Conservation (phyloP, 2,888 invertebrate species). For the Tridacna gigas region DNA sequence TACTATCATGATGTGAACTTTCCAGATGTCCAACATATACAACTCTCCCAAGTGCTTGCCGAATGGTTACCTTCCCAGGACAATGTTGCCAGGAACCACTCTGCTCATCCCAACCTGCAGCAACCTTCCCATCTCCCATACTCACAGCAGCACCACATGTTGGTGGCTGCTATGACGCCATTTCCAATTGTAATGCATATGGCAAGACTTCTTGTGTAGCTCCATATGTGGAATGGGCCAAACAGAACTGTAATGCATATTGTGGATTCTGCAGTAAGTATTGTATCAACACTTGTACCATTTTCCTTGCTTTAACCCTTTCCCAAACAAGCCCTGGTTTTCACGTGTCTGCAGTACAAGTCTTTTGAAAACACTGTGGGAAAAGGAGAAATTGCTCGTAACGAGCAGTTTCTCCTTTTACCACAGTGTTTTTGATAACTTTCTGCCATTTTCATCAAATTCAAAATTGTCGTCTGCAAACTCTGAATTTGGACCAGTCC, state of each 20-base stretch:
- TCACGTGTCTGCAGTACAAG: too few relatives aligned
- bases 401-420: too few relatives aligned
- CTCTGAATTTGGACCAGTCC: too few relatives aligned
- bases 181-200: constrained; percentile 70
- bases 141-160: constrained; percentile 49
- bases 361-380: neutral
- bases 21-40: constrained; percentile 71
- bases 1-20: neutral
- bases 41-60: constrained; percentile 65
- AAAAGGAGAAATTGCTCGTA: too few relatives aligned
- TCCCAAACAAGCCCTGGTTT: too few relatives aligned
- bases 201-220: constrained; percentile 63
- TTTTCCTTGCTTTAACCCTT: too few relatives aligned
- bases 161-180: constrained; percentile 63
- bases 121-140: constrained; percentile 40
- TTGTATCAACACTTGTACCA: neutral
- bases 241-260: constrained; percentile 69
- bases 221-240: constrained; percentile 70
- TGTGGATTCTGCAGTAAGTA: constrained; percentile 73
- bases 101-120: constrained; percentile 43
- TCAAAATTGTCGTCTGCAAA: too few relatives aligned
- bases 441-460: too few relatives aligned
- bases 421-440: too few relatives aligned
- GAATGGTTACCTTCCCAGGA: constrained; percentile 65
- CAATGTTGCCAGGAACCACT: constrained; percentile 71